phyloP scores from a whole-genome alignment of 2,797 vertebrate species.

The Pangasius sanitwongsei region DNA sequence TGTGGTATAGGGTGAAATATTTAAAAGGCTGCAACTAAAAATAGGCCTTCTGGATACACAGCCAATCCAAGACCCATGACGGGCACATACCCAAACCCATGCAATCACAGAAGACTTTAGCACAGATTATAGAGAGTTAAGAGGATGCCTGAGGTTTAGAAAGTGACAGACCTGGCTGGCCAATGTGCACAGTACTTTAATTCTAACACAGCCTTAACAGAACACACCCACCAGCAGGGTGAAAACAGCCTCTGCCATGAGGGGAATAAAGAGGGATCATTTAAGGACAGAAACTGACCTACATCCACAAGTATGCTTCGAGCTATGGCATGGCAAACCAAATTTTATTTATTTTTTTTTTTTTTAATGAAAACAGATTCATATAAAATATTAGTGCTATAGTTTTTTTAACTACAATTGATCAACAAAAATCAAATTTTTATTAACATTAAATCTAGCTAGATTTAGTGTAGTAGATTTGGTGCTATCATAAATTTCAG shows the following conservation, averaged over 20 bases:
- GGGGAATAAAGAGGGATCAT: background rate
- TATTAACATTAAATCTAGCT: background rate
- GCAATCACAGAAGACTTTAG: slow-evolving; percentile 40
- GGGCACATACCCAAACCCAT: background rate
- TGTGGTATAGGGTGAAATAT: background rate
- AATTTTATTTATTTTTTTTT: background rate
- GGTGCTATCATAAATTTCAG: background rate
- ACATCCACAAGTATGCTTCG: background rate
- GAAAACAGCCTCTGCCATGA: slow-evolving; percentile 2
- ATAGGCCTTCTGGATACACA: background rate
- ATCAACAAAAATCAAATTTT: background rate
- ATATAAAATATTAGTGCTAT: background rate
- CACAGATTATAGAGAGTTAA: slow-evolving; percentile 39
- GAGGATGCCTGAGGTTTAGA: slow-evolving; percentile 44
- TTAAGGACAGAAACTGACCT: slow-evolving; percentile 8
- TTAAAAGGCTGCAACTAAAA: background rate
- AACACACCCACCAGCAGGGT: background rate
- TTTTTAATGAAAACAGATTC: background rate
- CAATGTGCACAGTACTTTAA: slow-evolving; percentile 1
- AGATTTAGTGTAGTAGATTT: background rate
- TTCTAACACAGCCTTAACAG: slow-evolving; percentile 14
- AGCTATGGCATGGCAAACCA: background rate
- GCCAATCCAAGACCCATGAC: background rate
- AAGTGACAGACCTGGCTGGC: slow-evolving; percentile 28
- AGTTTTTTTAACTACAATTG: background rate